phyloP scores from a whole-genome alignment of 2,888 invertebrate genomes.

The Meteorus cinctellus region DNA sequence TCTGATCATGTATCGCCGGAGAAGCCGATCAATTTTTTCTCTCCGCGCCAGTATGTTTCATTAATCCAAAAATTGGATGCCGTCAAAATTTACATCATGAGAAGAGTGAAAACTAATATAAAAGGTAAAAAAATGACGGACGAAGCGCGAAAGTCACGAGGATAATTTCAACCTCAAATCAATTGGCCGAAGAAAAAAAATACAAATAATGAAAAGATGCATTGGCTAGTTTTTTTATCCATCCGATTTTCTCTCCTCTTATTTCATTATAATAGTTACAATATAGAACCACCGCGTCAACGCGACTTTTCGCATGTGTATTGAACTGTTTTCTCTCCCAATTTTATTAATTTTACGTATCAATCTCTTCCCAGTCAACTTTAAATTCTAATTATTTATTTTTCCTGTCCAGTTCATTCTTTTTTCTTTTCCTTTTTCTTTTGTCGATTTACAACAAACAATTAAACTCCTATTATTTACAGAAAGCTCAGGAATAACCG shows the following conservation, averaged over 20 bases:
- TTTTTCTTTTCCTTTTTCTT: slow-evolving; percentile 38
- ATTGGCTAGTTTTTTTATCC: slow-evolving; percentile 31
- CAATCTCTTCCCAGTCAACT: background rate
- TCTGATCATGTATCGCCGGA: slow-evolving; percentile 25
- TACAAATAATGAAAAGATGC: slow-evolving; percentile 34
- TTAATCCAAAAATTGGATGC: slow-evolving; percentile 7
- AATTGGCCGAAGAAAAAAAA: slow-evolving; percentile 22
- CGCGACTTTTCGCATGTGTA: slow-evolving; percentile 51
- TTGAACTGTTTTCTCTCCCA: slow-evolving; percentile 30
- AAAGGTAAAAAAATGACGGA: slow-evolving; percentile 24
- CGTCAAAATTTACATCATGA: slow-evolving; percentile 23
- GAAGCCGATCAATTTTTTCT: slow-evolving; percentile 34
- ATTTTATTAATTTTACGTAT: background rate
- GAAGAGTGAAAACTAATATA: slow-evolving; percentile 1
- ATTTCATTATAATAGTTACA: slow-evolving; percentile 43
- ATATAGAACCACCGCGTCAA: slow-evolving; percentile 57
- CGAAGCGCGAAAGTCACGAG: slow-evolving; percentile 26
- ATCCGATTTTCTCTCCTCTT: slow-evolving; percentile 32
- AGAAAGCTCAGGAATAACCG: slow-evolving; percentile 55
- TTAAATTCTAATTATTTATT: background rate
- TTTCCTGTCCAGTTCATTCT: background rate
- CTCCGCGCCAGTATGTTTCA: slow-evolving; percentile 23
- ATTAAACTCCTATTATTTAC: slow-evolving; percentile 62
- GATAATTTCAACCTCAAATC: slow-evolving; percentile 12
- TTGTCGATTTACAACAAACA: slow-evolving; percentile 53